These are phyloP conservation scores for Lepisosteus oculatus DNA, from an alignment of 2,113 vertebrate genomes.

Conservation along the genomic window DNA sequence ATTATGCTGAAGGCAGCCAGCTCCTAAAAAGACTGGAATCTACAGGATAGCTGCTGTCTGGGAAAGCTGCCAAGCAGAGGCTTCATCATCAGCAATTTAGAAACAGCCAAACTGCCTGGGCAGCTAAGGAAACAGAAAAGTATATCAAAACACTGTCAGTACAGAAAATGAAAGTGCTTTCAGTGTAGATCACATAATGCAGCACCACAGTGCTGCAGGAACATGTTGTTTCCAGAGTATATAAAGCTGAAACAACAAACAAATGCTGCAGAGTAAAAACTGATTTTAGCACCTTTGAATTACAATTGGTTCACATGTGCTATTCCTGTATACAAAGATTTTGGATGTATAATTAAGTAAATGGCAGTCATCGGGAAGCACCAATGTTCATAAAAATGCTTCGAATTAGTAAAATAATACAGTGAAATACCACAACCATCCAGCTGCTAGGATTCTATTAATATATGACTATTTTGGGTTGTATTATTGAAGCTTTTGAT, in stretches of 20 bases:
- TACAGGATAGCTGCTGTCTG: conserved; percentile 53
- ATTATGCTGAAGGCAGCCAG: conserved; percentile 68
- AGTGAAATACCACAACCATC: too few relatives aligned
- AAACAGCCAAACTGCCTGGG: conserved; percentile 51
- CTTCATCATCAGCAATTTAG: conserved; percentile 47
- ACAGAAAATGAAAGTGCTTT: conserved; percentile 45
- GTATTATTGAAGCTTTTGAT: too few relatives aligned
- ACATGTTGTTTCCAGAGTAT: background rate
- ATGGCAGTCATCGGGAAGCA: too few relatives aligned
- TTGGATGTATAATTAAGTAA: too few relatives aligned
- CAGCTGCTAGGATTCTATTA: too few relatives aligned
- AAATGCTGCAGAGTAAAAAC: background rate
- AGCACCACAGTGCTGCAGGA: conserved; percentile 21
- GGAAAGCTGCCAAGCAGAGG: conserved; percentile 66
- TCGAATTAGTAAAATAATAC: too few relatives aligned
- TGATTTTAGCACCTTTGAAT: background rate
- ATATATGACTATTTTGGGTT: too few relatives aligned
- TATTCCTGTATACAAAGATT: background rate
- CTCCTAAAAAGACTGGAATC: conserved; percentile 65
- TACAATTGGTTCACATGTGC: background rate
- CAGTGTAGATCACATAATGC: conserved; percentile 29
- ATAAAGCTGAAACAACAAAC: background rate
- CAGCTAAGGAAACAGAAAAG: conserved; percentile 46
- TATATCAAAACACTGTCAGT: conserved; percentile 54
- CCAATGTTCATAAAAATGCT: too few relatives aligned